Conservation (phyloP, 2,797 vertebrate genomes). For the Perodicticus potto region DNA sequence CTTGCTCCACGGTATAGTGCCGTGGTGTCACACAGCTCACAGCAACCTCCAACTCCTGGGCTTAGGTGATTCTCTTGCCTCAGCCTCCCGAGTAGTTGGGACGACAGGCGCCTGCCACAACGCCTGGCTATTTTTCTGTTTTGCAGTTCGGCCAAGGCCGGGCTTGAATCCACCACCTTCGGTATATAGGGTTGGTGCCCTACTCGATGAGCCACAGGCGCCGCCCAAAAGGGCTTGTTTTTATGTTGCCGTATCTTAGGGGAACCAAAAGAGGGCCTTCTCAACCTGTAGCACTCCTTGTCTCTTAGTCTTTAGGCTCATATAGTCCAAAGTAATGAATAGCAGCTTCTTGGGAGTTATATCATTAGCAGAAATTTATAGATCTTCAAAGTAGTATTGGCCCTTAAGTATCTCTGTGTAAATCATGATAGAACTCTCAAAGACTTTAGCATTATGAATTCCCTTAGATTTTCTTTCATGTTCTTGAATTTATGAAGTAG, state of each 20-base stretch:
- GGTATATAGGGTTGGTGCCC: too few species aligned
- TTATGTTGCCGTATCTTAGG: background rate
- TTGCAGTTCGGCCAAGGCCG: too few species aligned
- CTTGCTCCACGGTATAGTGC: too few species aligned
- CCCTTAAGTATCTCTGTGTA: background rate
- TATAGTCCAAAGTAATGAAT: background rate
- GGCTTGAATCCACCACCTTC: too few species aligned
- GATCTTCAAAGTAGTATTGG: conserved; percentile 50
- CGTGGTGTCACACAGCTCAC: too few species aligned
- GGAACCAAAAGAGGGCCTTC: background rate
- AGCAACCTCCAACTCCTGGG: too few species aligned
- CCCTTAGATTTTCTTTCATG: conserved; percentile 24
- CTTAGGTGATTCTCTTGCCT: too few species aligned
- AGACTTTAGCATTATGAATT: background rate
- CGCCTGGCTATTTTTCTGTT: too few species aligned
- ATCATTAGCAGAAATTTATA: background rate
- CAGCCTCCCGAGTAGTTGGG: too few species aligned
- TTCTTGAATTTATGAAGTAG: conserved; percentile 36
- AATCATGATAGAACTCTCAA: background rate
- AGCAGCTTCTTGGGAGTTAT: background rate
- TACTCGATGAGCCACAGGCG: too few species aligned
- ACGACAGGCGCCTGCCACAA: too few species aligned
- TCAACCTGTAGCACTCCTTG: background rate
- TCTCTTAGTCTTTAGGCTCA: background rate
- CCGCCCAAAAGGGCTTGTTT: conserved; percentile 60